Percentiles rank a stretch among this genome's conserved stretches.
phyloP scores from a whole-genome alignment of 2,888 invertebrate genomes.

The Drosophila tripunctata region DNA sequence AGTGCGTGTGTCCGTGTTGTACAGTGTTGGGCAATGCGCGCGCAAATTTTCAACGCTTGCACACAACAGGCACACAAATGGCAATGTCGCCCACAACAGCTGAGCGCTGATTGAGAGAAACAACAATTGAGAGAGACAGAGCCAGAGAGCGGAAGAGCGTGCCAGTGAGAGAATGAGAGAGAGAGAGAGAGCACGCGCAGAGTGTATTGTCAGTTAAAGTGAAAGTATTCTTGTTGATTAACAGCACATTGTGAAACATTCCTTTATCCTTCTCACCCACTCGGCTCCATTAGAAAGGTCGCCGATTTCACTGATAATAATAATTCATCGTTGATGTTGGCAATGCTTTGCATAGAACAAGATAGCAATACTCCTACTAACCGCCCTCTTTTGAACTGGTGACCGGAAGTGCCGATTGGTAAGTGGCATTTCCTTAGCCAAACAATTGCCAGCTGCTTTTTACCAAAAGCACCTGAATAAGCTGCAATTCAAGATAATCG shows the following conservation, averaged over 20 bases:
- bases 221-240: slow-evolving; percentile 76
- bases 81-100: slow-evolving; percentile 65
- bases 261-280: slow-evolving; percentile 13
- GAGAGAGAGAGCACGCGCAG: slow-evolving; percentile 47
- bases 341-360: slow-evolving; percentile 51
- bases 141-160: slow-evolving; percentile 6
- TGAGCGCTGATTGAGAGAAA: slow-evolving; percentile 42
- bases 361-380: slow-evolving; percentile 11
- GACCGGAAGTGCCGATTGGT: slow-evolving; percentile 57
- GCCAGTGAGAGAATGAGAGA: background rate
- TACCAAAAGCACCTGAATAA: slow-evolving; percentile 1
- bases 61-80: slow-evolving; percentile 70
- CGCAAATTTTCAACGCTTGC: slow-evolving; percentile 69
- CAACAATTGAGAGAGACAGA: slow-evolving; percentile 9
- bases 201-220: slow-evolving; percentile 50
- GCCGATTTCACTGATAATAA: slow-evolving; percentile 76
- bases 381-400: slow-evolving; percentile 25
- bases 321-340: slow-evolving; percentile 57
- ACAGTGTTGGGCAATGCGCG: slow-evolving; percentile 71
- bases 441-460: slow-evolving; percentile 29
- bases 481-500: slow-evolving; percentile 1
- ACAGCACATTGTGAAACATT: slow-evolving; percentile 30
- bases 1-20: slow-evolving; percentile 53
- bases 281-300: slow-evolving; percentile 59
- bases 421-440: slow-evolving; percentile 56